These are phyloP conservation scores for Cyclargus thomasi DNA, from an alignment of 1,140 invertebrate genomes.

Conservation along the genomic window DNA sequence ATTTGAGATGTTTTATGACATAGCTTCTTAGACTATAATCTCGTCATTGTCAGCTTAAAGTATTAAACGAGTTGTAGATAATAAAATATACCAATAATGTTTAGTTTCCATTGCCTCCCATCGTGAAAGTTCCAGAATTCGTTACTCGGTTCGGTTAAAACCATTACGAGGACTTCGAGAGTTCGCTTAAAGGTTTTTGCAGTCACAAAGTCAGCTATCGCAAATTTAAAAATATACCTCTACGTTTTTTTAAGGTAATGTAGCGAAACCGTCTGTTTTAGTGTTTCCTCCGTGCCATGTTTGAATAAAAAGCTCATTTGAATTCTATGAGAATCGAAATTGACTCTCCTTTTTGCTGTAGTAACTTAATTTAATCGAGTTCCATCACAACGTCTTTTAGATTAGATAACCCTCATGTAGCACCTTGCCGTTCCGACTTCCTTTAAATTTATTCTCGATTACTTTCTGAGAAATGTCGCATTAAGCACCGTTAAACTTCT, in stretches of 20 bases:
- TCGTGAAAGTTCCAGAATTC: neutral
- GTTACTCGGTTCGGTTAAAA: neutral
- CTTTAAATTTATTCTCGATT: constrained; percentile 12
- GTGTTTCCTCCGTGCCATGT: constrained; percentile 55
- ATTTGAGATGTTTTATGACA: constrained; percentile 23
- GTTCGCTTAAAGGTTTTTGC: constrained; percentile 30
- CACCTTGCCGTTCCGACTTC: constrained; percentile 16
- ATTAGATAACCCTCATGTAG: constrained; percentile 44
- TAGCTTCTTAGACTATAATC: constrained; percentile 28
- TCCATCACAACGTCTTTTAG: constrained; percentile 61
- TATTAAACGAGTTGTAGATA: constrained; percentile 18
- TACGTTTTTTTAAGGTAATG: constrained; percentile 48
- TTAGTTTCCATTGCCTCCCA: constrained; percentile 1
- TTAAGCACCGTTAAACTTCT: neutral
- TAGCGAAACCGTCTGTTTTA: constrained; percentile 56
- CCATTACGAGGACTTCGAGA: constrained; percentile 18
- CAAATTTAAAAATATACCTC: constrained; percentile 48
- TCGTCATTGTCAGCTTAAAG: constrained; percentile 20
- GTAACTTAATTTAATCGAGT: constrained; percentile 73
- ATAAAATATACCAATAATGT: constrained; percentile 19
- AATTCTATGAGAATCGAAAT: constrained; percentile 74
- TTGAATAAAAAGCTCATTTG: constrained; percentile 74
- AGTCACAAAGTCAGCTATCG: constrained; percentile 39
- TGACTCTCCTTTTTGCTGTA: constrained; percentile 66
- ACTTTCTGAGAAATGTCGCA: neutral